Conservation (phyloP, 1,140 invertebrate genomes). For the Drosophila sechellia region DNA sequence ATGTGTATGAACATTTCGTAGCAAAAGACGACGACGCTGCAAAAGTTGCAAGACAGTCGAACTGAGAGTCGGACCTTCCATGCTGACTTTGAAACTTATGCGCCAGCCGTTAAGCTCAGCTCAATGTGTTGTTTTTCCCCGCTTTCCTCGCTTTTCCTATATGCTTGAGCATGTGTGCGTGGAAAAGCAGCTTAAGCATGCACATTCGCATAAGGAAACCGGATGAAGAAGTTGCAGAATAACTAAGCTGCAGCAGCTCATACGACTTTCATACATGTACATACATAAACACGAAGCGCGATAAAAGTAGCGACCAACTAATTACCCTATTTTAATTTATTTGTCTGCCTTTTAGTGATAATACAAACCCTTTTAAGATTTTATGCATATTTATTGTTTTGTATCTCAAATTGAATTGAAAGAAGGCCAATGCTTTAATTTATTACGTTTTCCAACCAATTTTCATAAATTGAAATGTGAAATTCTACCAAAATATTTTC, state of each 20-base stretch:
- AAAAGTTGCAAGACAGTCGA: constrained; percentile 66
- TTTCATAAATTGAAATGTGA: no score
- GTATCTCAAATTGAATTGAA: no score
- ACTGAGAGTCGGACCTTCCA: constrained; percentile 38
- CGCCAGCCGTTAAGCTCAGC: constrained; percentile 69
- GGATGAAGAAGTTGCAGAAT: constrained; percentile 79
- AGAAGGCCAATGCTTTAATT: no score
- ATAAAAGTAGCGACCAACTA: background rate
- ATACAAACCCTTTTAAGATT: no score
- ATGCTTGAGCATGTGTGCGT: constrained; percentile 24
- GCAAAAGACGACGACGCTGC: constrained; percentile 61
- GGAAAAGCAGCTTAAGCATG: constrained; percentile 67
- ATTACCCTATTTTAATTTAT: background rate
- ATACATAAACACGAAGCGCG: background rate
- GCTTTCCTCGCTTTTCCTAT: constrained; percentile 3
- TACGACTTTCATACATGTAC: constrained; percentile 43
- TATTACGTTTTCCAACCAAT: no score
- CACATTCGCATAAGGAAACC: constrained; percentile 71
- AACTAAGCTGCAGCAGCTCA: constrained; percentile 71
- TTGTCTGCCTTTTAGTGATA: background rate
- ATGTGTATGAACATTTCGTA: constrained; percentile 11
- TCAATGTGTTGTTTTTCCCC: constrained; percentile 49
- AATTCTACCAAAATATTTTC: background rate
- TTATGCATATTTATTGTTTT: no score
- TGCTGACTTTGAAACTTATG: constrained; percentile 78